Percentiles rank a stretch among this genome's conserved stretches.
Evolutionary conservation across 2,888 invertebrate genomes (phyloP).

Genomic region (Sisyra terminalis): DNA sequence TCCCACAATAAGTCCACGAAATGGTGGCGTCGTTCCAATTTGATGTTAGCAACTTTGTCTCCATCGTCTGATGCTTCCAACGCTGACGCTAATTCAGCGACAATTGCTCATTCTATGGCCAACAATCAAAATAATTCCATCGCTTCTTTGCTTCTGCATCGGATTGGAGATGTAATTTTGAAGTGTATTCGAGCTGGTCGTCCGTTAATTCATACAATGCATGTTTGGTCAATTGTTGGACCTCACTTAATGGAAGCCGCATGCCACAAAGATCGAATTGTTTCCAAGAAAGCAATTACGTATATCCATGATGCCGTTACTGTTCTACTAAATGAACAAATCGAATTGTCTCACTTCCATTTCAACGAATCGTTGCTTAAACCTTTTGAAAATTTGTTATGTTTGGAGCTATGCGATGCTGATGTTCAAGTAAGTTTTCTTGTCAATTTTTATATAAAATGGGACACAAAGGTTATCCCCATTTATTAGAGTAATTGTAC

Average conservation of each 20-base stretch:
- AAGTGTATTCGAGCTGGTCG: conserved; percentile 74
- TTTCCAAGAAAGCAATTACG: conserved; percentile 81
- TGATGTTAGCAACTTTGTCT: background rate
- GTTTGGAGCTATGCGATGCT: conserved; percentile 81
- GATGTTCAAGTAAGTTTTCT: conserved; percentile 60
- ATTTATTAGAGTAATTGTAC: no score
- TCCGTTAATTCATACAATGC: conserved; percentile 81
- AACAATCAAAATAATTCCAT: background rate
- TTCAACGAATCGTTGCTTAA: conserved; percentile 90
- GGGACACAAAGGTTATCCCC: no score
- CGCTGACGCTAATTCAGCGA: background rate
- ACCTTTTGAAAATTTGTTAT: conserved; percentile 87
- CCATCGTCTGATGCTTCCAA: background rate
- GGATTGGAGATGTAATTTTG: conserved; percentile 77
- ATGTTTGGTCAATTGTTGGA: conserved; percentile 82
- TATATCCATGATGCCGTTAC: conserved; percentile 87
- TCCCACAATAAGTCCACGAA: conserved; percentile 23
- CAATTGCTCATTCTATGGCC: background rate
- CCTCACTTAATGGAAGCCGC: conserved; percentile 93
- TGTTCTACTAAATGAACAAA: conserved; percentile 68
- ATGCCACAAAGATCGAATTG: conserved; percentile 74
- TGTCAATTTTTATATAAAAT: background rate
- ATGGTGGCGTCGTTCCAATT: conserved; percentile 21
- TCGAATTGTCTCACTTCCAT: conserved; percentile 84
- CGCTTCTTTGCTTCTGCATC: conserved; percentile 45